Conservation (phyloP, 2,888 invertebrate species). For the Chromoteleia sp. region DNA sequence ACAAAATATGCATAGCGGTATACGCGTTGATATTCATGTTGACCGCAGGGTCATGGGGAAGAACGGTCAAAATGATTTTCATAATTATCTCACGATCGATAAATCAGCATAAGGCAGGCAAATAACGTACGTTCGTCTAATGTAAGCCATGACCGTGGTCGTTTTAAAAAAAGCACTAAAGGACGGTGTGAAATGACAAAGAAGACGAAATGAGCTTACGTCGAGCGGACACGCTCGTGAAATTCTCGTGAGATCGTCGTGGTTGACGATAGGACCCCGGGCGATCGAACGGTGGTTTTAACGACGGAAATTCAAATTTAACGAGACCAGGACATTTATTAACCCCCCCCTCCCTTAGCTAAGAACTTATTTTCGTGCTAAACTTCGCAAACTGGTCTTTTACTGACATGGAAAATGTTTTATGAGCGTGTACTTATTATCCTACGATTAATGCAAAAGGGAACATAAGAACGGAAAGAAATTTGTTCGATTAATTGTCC, state of each 20-base stretch:
- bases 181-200: constrained; percentile 68
- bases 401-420: constrained; percentile 20
- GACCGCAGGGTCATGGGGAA: constrained; percentile 59
- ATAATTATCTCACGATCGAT: constrained; percentile 75
- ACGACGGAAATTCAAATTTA: constrained; percentile 62
- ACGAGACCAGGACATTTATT: constrained; percentile 44
- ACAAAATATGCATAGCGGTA: constrained; percentile 64
- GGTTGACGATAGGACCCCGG: constrained; percentile 52
- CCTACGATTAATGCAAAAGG: constrained; percentile 24
- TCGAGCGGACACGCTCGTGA: constrained; percentile 60
- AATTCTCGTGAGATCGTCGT: constrained; percentile 61
- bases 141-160: constrained; percentile 50
- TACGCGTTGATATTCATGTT: constrained; percentile 50
- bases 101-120: constrained; percentile 73
- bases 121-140: constrained; percentile 61
- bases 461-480: background rate
- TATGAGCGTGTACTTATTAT: constrained; percentile 25
- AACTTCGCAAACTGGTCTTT: constrained; percentile 32
- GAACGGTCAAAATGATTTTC: constrained; percentile 68
- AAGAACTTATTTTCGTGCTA: constrained; percentile 20
- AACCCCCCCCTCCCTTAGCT: constrained; percentile 2
- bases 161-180: constrained; percentile 38
- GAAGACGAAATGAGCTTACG: constrained; percentile 55
- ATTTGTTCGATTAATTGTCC: background rate
- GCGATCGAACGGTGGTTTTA: constrained; percentile 61